A percentile compares a stretch with the other conserved stretches of the same genome.
Evolutionary conservation across 2,113 vertebrate genomes (phyloP).

Genomic region (Nanger granti): DNA sequence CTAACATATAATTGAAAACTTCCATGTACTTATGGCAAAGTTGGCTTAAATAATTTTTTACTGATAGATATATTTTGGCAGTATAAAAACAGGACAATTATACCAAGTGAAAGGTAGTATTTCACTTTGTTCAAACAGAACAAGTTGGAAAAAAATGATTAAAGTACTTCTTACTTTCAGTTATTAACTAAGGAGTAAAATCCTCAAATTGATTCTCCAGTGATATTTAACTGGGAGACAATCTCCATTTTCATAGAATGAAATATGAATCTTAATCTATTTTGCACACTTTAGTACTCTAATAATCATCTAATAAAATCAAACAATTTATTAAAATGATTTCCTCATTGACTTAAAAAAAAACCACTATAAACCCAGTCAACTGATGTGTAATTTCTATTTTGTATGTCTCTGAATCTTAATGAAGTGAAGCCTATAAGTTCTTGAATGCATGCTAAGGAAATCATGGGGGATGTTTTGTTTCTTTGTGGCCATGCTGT

Average conservation of each 20-base stretch:
- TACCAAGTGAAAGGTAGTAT: not conserved
- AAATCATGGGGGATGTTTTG: not conserved
- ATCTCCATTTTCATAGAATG: not conserved
- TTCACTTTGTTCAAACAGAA: slow-evolving; percentile 5
- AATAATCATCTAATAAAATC: slow-evolving; percentile 14
- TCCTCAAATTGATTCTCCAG: not conserved
- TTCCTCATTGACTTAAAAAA: not conserved
- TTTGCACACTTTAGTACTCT: slow-evolving; percentile 9
- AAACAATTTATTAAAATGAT: slow-evolving; percentile 22
- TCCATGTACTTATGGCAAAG: not conserved
- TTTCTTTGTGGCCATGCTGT: not conserved
- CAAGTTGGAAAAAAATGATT: not conserved
- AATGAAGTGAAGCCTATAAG: not conserved
- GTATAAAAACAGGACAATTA: not conserved
- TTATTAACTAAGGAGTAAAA: slow-evolving; percentile 18
- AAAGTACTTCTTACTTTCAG: not conserved
- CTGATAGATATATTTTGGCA: not conserved
- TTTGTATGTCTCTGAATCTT: not conserved
- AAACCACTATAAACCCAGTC: not conserved
- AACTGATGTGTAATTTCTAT: not conserved
- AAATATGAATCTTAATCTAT: not conserved
- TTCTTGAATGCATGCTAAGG: slow-evolving; percentile 14
- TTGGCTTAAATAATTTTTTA: not conserved
- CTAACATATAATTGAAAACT: not conserved
- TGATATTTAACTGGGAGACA: not conserved